phyloP scores from a whole-genome alignment of 2,113 vertebrate genomes.

The Psophia crepitans region DNA sequence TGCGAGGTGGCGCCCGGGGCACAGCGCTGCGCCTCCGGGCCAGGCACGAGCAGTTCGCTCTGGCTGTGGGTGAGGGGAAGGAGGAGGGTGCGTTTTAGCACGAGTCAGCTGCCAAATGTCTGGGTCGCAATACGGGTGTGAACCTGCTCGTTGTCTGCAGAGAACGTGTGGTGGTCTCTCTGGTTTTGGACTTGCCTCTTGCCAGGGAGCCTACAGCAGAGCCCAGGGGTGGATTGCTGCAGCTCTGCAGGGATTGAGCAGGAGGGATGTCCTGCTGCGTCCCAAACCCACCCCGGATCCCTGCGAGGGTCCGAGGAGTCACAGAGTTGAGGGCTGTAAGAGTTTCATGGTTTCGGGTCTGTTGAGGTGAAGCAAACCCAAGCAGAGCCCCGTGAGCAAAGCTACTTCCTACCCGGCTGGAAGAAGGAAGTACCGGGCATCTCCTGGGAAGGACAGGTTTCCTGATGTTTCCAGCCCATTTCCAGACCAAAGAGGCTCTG shows the following conservation, averaged over 20 bases:
- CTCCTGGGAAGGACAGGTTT: neutral
- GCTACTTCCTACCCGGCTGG: neutral
- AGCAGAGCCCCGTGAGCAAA: neutral
- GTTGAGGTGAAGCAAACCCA: neutral
- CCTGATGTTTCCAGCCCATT: neutral
- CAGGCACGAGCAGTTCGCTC: neutral
- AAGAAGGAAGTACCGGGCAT: neutral
- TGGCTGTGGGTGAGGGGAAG: neutral
- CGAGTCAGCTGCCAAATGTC: neutral
- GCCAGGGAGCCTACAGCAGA: neutral
- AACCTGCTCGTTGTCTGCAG: neutral
- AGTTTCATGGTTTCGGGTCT: neutral
- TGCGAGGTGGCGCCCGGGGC: neutral
- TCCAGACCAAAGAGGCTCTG: constrained; percentile 60
- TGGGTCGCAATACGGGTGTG: rapidly evolving
- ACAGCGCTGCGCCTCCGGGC: rapidly evolving
- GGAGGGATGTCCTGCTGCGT: neutral
- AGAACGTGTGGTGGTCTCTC: neutral
- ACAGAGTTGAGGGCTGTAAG: neutral
- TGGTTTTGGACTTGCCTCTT: neutral
- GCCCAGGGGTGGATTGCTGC: neutral
- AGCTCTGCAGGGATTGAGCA: neutral
- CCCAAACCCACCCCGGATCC: neutral
- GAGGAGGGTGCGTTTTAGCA: neutral
- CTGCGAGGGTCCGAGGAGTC: neutral